These are phyloP conservation scores for Idaea biselata DNA, from an alignment of 2,888 invertebrate species.

Conservation along the genomic window DNA sequence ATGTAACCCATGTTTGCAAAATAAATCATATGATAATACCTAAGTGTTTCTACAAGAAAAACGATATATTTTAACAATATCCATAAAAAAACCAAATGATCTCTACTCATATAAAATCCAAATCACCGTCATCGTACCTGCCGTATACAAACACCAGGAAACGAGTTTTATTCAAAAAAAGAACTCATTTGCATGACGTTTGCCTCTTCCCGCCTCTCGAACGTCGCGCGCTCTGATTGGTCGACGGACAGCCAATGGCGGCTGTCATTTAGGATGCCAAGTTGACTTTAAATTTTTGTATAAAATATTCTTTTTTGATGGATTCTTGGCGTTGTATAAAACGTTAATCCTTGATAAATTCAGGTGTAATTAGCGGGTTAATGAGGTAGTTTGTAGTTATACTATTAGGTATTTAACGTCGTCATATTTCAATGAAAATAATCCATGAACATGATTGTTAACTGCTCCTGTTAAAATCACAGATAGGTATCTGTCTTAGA, in stretches of 20 bases:
- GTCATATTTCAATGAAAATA: too few relatives aligned
- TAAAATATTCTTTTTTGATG: constrained; percentile 5
- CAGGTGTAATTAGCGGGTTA: neutral
- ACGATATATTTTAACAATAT: neutral
- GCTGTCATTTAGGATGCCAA: neutral
- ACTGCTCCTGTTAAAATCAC: too few relatives aligned
- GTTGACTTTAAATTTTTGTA: constrained; percentile 16
- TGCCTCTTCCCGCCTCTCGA: constrained; percentile 73
- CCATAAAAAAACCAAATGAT: constrained; percentile 3
- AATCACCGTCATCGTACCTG: constrained; percentile 39
- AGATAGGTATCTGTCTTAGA: too few relatives aligned
- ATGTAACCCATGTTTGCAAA: too few relatives aligned
- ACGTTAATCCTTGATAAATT: neutral
- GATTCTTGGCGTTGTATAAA: neutral
- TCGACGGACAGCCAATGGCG: constrained; percentile 53
- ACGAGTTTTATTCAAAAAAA: constrained; percentile 57
- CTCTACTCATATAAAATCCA: constrained; percentile 43
- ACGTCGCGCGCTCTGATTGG: constrained; percentile 54
- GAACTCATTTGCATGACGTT: constrained; percentile 74
- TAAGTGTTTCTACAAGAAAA: neutral
- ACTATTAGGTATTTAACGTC: neutral
- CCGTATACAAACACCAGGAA: constrained; percentile 57
- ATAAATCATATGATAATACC: neutral
- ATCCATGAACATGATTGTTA: too few relatives aligned
- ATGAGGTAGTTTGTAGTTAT: neutral